Percentiles rank a stretch among this genome's conserved stretches.
phyloP scores from a whole-genome alignment of 2,888 invertebrate species.

The Heliconius cydno region DNA sequence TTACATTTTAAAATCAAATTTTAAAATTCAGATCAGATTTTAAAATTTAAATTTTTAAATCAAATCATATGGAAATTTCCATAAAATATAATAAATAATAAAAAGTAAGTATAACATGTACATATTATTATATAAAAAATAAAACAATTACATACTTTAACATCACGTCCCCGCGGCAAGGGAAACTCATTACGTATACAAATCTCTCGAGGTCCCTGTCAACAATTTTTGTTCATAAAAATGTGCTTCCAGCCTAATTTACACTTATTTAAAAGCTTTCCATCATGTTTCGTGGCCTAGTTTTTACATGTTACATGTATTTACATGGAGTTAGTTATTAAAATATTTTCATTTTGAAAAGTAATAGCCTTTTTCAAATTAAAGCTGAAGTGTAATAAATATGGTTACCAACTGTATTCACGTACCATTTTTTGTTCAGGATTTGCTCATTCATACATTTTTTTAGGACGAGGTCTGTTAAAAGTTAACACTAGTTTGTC shows the following conservation, averaged over 20 bases:
- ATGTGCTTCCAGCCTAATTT: conserved; percentile 17
- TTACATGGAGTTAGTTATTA: neutral
- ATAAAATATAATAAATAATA: too few relatives aligned
- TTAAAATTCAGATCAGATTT: too few relatives aligned
- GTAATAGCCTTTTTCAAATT: neutral
- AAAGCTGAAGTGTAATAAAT: too few relatives aligned
- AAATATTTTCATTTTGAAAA: conserved; percentile 5
- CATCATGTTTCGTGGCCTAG: conserved; percentile 8
- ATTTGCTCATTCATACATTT: too few relatives aligned
- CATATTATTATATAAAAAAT: neutral
- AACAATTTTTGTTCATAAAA: conserved; percentile 1
- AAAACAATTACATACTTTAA: conserved; percentile 3
- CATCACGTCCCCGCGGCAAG: neutral
- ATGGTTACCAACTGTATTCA: too few relatives aligned
- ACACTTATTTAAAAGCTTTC: conserved; percentile 4
- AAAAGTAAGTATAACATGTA: neutral
- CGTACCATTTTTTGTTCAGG: too few relatives aligned
- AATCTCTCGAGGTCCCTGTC: conserved; percentile 1
- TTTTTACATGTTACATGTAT: neutral
- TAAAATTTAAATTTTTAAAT: too few relatives aligned
- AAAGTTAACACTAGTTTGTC: neutral
- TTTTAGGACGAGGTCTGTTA: too few relatives aligned
- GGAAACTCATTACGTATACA: conserved; percentile 17
- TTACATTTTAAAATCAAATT: too few relatives aligned
- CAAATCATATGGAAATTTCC: too few relatives aligned